phyloP scores from a whole-genome alignment of 2,888 invertebrate species.

The Drosophila fungiperda region DNA sequence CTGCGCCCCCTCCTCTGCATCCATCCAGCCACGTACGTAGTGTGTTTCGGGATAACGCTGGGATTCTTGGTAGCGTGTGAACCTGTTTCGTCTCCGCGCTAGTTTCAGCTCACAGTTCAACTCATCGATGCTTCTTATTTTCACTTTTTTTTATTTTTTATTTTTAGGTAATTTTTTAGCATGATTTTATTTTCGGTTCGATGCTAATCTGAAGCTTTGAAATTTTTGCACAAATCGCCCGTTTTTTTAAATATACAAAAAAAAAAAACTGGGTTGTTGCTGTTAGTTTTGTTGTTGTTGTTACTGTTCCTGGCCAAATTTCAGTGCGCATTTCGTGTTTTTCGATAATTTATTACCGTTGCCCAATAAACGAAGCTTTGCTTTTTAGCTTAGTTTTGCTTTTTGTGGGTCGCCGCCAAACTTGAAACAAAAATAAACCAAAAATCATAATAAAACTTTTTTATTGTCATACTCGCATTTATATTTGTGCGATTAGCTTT shows the following conservation, averaged over 20 bases:
- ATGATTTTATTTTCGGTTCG: slow-evolving; percentile 65
- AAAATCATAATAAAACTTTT: slow-evolving; percentile 45
- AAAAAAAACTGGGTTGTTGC: slow-evolving; percentile 51
- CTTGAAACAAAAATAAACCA: neutral
- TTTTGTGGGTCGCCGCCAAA: slow-evolving; percentile 46
- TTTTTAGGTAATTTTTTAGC: slow-evolving; percentile 40
- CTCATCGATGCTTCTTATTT: slow-evolving; percentile 46
- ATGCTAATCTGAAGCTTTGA: slow-evolving; percentile 63
- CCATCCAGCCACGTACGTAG: slow-evolving; percentile 20
- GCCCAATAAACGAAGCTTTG: slow-evolving; percentile 68
- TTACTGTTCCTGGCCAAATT: slow-evolving; percentile 54
- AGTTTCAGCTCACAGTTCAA: slow-evolving; percentile 27
- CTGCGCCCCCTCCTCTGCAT: slow-evolving; percentile 33
- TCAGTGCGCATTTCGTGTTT: slow-evolving; percentile 77
- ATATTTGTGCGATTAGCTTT: slow-evolving; percentile 70
- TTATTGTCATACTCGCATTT: slow-evolving; percentile 73
- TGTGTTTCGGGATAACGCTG: slow-evolving; percentile 33
- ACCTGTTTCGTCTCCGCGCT: slow-evolving; percentile 64
- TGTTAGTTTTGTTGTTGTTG: slow-evolving; percentile 29
- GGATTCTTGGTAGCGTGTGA: slow-evolving; percentile 69
- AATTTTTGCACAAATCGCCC: slow-evolving; percentile 65
- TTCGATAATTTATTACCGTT: slow-evolving; percentile 78
- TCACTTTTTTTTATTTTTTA: slow-evolving; percentile 14
- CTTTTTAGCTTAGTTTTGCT: slow-evolving; percentile 33
- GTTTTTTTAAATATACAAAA: slow-evolving; percentile 62